These are phyloP conservation scores for Holothuria leucospilota DNA, from an alignment of 53 echinoderm and acorn worm species.

Conservation along the genomic window DNA sequence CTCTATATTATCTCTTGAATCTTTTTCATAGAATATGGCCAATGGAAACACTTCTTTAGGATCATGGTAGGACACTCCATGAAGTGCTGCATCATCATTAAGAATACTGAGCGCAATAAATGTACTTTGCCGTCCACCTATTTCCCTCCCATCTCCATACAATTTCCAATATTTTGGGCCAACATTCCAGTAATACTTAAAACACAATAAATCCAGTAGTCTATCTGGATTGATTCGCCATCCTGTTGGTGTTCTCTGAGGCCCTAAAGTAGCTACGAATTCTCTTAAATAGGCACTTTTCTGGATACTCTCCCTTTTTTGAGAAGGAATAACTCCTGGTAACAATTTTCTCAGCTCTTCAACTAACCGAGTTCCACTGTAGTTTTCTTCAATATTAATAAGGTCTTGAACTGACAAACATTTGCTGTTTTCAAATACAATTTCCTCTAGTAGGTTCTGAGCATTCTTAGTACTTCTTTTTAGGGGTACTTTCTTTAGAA, in stretches of 20 bases:
- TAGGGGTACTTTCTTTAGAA: slow-evolving; percentile 1
- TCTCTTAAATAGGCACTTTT: neutral
- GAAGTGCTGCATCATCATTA: slow-evolving; percentile 1
- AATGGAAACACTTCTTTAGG: slow-evolving; percentile 63
- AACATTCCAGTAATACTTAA: neutral
- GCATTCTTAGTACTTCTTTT: neutral
- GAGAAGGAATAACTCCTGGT: neutral
- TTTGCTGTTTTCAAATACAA: no score
- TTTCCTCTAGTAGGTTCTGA: no score
- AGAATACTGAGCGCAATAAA: neutral
- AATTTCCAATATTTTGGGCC: neutral
- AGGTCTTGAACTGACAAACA: neutral
- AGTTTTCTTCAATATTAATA: slow-evolving; percentile 3
- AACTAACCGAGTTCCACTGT: neutral
- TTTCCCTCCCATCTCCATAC: slow-evolving; percentile 31
- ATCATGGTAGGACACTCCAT: neutral
- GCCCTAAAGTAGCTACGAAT: neutral
- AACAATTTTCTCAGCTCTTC: no score
- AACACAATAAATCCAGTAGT: neutral
- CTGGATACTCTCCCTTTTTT: neutral
- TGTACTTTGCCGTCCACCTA: slow-evolving; percentile 5
- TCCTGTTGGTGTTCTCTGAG: neutral
- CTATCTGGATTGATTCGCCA: neutral
- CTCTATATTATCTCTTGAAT: slow-evolving; percentile 75
- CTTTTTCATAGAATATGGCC: no score